A percentile compares a stretch with the other conserved stretches of the same genome.
These are phyloP conservation scores for Meiosimyza decipiens DNA, from an alignment of 2,888 invertebrate genomes.

Conservation along the genomic window DNA sequence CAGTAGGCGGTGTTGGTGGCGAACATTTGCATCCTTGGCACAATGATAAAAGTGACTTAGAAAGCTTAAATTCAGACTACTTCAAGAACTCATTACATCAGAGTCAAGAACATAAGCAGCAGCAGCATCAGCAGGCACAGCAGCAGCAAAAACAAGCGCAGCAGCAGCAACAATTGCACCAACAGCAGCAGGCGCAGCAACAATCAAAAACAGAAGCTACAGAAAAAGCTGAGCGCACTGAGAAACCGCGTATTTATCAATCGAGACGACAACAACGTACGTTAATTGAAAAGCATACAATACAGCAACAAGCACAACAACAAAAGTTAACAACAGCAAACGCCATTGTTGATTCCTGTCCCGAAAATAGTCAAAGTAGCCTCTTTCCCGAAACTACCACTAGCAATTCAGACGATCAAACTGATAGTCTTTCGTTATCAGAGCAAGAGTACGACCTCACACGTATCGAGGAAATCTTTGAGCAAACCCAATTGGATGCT, in stretches of 20 bases:
- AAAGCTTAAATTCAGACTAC: slow-evolving; percentile 66
- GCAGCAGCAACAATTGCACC: slow-evolving; percentile 37
- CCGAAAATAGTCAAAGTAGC: slow-evolving; percentile 64
- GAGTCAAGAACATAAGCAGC: slow-evolving; percentile 51
- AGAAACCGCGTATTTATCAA: slow-evolving; percentile 62
- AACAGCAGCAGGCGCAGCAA: slow-evolving; percentile 36
- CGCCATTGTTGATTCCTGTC: slow-evolving; percentile 56
- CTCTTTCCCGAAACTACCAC: slow-evolving; percentile 65
- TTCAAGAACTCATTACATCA: slow-evolving; percentile 67
- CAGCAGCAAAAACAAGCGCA: slow-evolving; percentile 18
- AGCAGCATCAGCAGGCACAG: slow-evolving; percentile 35
- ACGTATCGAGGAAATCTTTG: slow-evolving; percentile 60
- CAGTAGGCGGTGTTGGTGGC: slow-evolving; percentile 49
- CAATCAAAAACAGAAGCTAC: slow-evolving; percentile 48
- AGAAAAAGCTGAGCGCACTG: slow-evolving; percentile 53
- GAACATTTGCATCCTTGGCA: slow-evolving; percentile 63
- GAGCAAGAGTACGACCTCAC: slow-evolving; percentile 63
- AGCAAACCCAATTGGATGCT: slow-evolving; percentile 49
- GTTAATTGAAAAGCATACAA: slow-evolving; percentile 37
- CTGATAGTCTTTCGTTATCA: slow-evolving; percentile 61
- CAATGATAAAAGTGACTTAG: slow-evolving; percentile 67
- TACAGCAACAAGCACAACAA: slow-evolving; percentile 34
- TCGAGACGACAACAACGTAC: slow-evolving; percentile 52
- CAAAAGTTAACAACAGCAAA: slow-evolving; percentile 44
- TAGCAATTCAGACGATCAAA: slow-evolving; percentile 64